These are phyloP conservation scores for Caranx ignobilis DNA, from an alignment of 2,113 vertebrate species.

Conservation along the genomic window DNA sequence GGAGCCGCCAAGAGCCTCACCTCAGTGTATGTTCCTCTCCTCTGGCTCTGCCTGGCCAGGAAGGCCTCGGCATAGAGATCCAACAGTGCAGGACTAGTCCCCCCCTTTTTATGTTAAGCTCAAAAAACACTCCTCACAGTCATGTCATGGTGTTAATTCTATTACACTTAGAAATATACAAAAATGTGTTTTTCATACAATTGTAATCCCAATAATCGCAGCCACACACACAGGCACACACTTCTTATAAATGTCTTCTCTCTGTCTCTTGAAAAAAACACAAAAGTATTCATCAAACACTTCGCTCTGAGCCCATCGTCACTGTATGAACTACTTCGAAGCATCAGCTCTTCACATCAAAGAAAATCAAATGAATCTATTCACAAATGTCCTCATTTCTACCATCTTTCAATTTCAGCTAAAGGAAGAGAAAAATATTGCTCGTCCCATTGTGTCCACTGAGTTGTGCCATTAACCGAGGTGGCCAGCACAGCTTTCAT, in stretches of 20 bases:
- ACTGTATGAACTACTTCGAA: constrained; percentile 36
- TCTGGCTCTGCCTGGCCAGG: neutral
- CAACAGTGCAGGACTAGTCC: neutral
- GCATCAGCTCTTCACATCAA: constrained; percentile 33
- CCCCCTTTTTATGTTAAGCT: neutral
- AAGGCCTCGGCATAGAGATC: neutral
- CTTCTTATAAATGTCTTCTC: neutral
- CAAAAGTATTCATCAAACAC: constrained; percentile 27
- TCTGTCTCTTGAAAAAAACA: constrained; percentile 10
- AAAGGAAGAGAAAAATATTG: constrained; percentile 15
- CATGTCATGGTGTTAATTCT: constrained; percentile 7
- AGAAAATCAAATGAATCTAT: constrained; percentile 27
- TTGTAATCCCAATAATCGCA: neutral
- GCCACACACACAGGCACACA: neutral
- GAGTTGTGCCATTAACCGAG: neutral
- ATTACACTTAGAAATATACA: neutral
- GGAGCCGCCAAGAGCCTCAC: neutral
- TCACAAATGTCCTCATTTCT: constrained; percentile 25
- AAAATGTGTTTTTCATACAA: constrained; percentile 4
- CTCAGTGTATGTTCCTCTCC: neutral
- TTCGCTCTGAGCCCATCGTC: constrained; percentile 24
- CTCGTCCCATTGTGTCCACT: neutral
- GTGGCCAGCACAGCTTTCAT: neutral
- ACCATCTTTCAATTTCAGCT: constrained; percentile 12
- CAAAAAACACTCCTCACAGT: constrained; percentile 2